These are phyloP conservation scores for Ranitomeya variabilis DNA, from an alignment of 2,113 vertebrate species.

Conservation along the genomic window DNA sequence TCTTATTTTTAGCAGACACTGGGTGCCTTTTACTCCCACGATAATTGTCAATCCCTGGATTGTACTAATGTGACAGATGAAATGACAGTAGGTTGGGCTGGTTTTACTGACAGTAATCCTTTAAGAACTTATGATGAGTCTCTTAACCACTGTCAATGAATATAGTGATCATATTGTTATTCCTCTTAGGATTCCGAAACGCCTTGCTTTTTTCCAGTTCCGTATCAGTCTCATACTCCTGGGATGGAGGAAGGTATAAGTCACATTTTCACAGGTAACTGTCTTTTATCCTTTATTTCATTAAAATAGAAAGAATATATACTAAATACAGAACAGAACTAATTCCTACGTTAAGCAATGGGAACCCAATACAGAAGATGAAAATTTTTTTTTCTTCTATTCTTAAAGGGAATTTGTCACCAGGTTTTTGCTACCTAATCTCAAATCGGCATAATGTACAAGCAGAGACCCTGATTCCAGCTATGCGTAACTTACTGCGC, in stretches of 20 bases:
- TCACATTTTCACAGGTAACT: background rate
- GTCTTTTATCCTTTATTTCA: background rate
- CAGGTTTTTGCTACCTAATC: too few species aligned
- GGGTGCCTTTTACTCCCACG: constrained; percentile 31
- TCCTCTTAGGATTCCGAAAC: background rate
- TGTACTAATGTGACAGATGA: constrained; percentile 28
- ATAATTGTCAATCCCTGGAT: constrained; percentile 15
- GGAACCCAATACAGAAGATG: too few species aligned
- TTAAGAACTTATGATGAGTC: constrained; percentile 37
- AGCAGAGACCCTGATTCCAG: too few species aligned
- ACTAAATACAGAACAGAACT: background rate
- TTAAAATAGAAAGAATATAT: background rate
- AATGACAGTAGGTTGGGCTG: constrained; percentile 30
- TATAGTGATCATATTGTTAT: constrained; percentile 11
- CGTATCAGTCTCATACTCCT: background rate
- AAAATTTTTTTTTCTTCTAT: too few species aligned
- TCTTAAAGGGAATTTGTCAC: too few species aligned
- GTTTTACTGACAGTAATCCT: constrained; percentile 47
- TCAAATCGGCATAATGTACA: too few species aligned
- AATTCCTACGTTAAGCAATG: too few species aligned
- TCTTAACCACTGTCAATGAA: constrained; percentile 11
- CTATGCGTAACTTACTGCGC: too few species aligned
- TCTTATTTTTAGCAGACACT: constrained; percentile 43
- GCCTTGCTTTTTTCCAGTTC: background rate
- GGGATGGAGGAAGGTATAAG: background rate